Percentiles rank a stretch among this genome's conserved stretches.
Conservation (phyloP, 2,888 invertebrate genomes). For the Hypselothyrea guttata region DNA sequence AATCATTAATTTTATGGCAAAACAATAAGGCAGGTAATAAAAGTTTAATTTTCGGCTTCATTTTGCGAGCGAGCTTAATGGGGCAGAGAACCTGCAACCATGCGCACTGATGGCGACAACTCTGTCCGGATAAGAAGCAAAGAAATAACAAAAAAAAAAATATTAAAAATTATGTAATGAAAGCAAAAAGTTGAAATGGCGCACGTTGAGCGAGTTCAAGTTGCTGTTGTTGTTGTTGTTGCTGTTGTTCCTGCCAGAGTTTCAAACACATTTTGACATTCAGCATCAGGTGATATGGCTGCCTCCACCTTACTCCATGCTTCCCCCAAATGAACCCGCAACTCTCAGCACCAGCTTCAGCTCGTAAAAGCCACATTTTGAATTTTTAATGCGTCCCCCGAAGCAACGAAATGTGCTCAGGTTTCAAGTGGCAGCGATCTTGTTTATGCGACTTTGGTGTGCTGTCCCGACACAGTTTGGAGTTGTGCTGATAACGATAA, state of each 20-base stretch:
- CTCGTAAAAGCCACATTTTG: constrained; percentile 69
- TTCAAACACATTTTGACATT: constrained; percentile 22
- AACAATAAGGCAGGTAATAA: constrained; percentile 78
- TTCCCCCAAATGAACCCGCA: neutral
- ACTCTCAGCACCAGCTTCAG: constrained; percentile 23
- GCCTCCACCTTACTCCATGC: neutral
- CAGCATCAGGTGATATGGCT: constrained; percentile 34
- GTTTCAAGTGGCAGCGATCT: constrained; percentile 70
- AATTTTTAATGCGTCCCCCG: constrained; percentile 58
- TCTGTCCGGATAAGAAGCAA: constrained; percentile 11
- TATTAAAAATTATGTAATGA: constrained; percentile 66
- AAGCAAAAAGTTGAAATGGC: constrained; percentile 69
- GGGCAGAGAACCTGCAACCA: constrained; percentile 30
- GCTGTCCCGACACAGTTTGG: constrained; percentile 20
- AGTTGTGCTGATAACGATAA: constrained; percentile 31
- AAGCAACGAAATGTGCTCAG: constrained; percentile 52
- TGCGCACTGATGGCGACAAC: constrained; percentile 12
- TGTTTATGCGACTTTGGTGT: constrained; percentile 66
- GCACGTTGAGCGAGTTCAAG: constrained; percentile 15
- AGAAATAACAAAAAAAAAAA: constrained; percentile 19
- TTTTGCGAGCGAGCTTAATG: constrained; percentile 46
- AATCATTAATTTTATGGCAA: constrained; percentile 77
- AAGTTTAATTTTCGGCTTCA: constrained; percentile 67
- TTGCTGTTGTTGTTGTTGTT: too few relatives aligned
- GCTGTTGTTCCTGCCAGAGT: constrained; percentile 13